phyloP scores from a whole-genome alignment of 2,797 vertebrate species.

The Babyrousa celebensis region DNA sequence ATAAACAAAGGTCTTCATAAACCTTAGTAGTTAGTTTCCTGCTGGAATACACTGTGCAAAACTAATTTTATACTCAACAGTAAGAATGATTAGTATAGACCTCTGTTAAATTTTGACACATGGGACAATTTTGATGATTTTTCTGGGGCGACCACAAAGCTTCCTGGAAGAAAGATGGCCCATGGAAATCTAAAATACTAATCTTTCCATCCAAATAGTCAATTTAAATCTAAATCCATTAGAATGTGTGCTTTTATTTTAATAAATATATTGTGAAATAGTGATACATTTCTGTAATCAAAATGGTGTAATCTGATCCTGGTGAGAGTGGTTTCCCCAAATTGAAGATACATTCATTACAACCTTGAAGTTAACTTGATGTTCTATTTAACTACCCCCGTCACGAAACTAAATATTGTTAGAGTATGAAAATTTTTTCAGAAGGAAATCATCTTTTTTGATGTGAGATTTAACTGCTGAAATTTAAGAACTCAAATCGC shows the following conservation, averaged over 20 bases:
- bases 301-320: slow-evolving; percentile 27
- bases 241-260: not conserved
- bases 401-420: not conserved
- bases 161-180: not conserved
- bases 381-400: not conserved
- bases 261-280: slow-evolving; percentile 17
- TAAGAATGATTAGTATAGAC: not conserved
- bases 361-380: not conserved
- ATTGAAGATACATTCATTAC: not conserved
- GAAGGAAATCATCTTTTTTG: slow-evolving; percentile 36
- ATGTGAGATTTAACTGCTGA: slow-evolving; percentile 60
- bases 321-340: not conserved
- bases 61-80: not conserved
- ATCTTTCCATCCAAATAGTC: not conserved
- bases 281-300: slow-evolving; percentile 9
- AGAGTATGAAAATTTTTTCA: slow-evolving; percentile 15
- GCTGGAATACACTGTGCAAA: not conserved
- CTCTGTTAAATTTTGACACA: not conserved
- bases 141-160: not conserved
- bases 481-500: slow-evolving; percentile 37
- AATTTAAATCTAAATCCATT: slow-evolving; percentile 8
- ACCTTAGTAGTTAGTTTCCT: not conserved
- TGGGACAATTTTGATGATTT: not conserved
- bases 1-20: slow-evolving; percentile 28
- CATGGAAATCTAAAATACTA: not conserved